Base-by-base conservation (phyloP, 1,140 invertebrate genomes). In the Solen grandis region DNA sequence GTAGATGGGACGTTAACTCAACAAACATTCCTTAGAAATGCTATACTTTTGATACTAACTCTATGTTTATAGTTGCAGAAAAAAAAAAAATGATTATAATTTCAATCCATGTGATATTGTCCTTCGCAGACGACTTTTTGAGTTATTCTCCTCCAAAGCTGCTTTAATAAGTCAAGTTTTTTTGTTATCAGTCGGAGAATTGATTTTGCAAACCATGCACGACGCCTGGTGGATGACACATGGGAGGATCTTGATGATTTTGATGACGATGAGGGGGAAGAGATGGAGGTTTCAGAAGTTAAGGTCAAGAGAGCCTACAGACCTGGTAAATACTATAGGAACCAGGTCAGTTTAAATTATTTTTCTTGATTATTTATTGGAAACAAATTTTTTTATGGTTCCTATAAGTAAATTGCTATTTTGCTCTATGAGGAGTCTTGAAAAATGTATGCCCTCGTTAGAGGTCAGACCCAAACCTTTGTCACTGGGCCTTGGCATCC, bases 151-250 rank as follows among this genome's bases (percentile, higher is more conserved):
- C n/a, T 50, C n/a, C 46, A 50, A 50, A 50, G 46, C n/a, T 50
- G 13, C 46, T 50, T n/a, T n/a, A n/a, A n/a, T n/a, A n/a, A 50
- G n/a, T 50, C 13, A 31, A 27, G 1, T 77, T 5, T 55, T 52
- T 22, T 55, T 10, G 52, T 57, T 69, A 86, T 68, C 69, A 91
- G 88, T 57, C 88, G 86, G 36, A 84, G 92, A 27, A 92, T 90
- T 87, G 90, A 93, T 83, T 92, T 81, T 62, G 35, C 88, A 19
- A 88, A 82, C 31, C 89, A 90, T 85, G 86, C 88, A 19, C 84
- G 92, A 33, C 84, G 83, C 19, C 78, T 93, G 54, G 86, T 90
- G 16, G 88, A 88, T 5, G 85, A 84, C 41, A 60, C 82, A 46
- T 92, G 90, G 88, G 80, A 83, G 0, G 81, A 82, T 66, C 55